Evolutionary conservation across 2,113 vertebrate species (phyloP).

Genomic region (Austrofundulus limnaeus): DNA sequence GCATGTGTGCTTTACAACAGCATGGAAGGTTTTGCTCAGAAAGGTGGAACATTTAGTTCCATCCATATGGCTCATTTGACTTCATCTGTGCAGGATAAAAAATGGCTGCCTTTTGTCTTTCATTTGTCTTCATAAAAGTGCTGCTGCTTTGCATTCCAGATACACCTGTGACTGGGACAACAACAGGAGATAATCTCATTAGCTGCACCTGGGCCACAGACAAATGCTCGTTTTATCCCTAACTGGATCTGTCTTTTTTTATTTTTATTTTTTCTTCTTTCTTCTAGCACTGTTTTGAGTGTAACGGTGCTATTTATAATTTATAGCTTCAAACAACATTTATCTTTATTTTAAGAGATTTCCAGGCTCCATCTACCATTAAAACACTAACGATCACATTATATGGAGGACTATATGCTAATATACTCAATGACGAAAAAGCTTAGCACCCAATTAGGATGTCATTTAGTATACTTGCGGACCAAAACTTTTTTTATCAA

Average conservation of each 20-base stretch:
- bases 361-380: neutral
- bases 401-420: too few species aligned
- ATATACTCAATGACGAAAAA: too few species aligned
- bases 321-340: neutral
- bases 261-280: neutral
- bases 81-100: conserved; percentile 27
- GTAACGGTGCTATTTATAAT: neutral
- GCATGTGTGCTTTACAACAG: neutral
- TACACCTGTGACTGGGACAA: conserved; percentile 28
- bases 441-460: too few species aligned
- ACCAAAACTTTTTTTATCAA: too few species aligned
- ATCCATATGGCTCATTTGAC: conserved; percentile 41
- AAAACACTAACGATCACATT: neutral
- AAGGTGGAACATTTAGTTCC: conserved; percentile 1
- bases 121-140: conserved; percentile 43
- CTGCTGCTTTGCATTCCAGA: conserved; percentile 20
- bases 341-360: neutral
- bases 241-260: neutral
- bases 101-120: conserved; percentile 20
- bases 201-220: conserved; percentile 20
- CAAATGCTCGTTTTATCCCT: neutral
- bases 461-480: too few species aligned
- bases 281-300: neutral
- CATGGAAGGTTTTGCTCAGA: conserved; percentile 1
- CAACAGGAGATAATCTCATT: conserved; percentile 16